Base-by-base conservation (phyloP, 1,140 invertebrate species). In the Apis florea region DNA sequence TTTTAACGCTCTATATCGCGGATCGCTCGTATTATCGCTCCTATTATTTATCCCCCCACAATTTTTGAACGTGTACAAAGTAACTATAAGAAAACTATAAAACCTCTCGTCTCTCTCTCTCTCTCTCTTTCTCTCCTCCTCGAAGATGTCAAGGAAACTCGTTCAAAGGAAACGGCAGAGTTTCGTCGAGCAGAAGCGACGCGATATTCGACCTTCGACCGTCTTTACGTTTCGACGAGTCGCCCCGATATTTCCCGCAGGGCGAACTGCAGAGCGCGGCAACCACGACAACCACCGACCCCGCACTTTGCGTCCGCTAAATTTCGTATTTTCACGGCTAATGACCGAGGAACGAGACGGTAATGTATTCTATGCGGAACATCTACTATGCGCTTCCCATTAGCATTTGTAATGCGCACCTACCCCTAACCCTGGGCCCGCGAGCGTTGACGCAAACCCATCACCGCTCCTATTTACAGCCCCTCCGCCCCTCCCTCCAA, bases 331-430 rank as follows among this genome's bases (percentile, higher is more conserved):
- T 92, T 92, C 84, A 85, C 81, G 90, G 90, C 90, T 93, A 92
- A 93, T 93, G 92, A 93, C 91, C 91, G 90, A 92, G 92, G 92
- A 90, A 91, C 90, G 91, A 90, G 89, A 90, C 89, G 86, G 88
- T 93, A 93, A 93, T 93, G 91, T 92, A 93, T 93, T 92, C 92
- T 87, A 91, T 88, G 90, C 89, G 89, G 88, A 91, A 91, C 91
- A 91, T 92, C 90, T 92, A 91, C 90, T 89, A 90, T 90, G 91
- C 90, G 89, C 89, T 90, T 83, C 88, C 90, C 90, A 93, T 93
- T 93, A 93, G 90, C 93, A 93, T 93, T 92, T 91, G 93, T 92
- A 92, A 93, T 93, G 92, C 89, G 88, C 86, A 85, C 85, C 87
- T 85, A 88, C 86, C 85, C 85, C 88, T 89, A 89, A 84, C 88